phyloP scores from a whole-genome alignment of 2,797 vertebrate genomes.

The Coccyzus lansbergi region DNA sequence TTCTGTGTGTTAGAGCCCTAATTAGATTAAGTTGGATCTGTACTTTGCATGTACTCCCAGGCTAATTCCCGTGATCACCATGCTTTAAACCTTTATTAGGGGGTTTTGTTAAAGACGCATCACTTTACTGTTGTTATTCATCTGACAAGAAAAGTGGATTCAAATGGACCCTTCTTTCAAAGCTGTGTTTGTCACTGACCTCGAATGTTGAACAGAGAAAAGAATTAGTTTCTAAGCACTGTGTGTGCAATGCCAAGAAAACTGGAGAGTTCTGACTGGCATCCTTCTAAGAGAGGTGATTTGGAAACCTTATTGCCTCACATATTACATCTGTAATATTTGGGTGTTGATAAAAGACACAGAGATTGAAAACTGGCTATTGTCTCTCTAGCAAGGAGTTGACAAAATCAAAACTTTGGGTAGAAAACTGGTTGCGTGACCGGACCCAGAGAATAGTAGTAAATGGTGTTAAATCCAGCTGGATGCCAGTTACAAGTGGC shows the following conservation, averaged over 20 bases:
- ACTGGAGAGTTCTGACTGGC: background rate
- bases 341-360: background rate
- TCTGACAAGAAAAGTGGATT: conserved; percentile 37
- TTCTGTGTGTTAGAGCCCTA: background rate
- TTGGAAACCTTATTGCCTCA: background rate
- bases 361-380: background rate
- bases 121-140: conserved; percentile 32
- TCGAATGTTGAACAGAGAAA: background rate
- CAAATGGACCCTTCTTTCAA: conserved; percentile 51
- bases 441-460: no score
- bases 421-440: no score
- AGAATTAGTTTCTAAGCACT: conserved; percentile 30
- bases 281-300: background rate
- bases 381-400: background rate
- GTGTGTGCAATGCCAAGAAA: conserved; percentile 8
- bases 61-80: conserved; percentile 33
- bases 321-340: background rate
- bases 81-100: conserved; percentile 33
- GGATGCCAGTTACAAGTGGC: no score
- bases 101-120: conserved; percentile 33
- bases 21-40: conserved; percentile 41
- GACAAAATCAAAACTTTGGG: no score
- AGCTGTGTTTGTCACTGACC: conserved; percentile 46
- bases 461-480: no score
- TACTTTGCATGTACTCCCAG: background rate